Percentiles rank a stretch among this genome's conserved stretches.
These are phyloP conservation scores for Phocoena sinus DNA, from an alignment of 2,113 vertebrate genomes.

Conservation along the genomic window DNA sequence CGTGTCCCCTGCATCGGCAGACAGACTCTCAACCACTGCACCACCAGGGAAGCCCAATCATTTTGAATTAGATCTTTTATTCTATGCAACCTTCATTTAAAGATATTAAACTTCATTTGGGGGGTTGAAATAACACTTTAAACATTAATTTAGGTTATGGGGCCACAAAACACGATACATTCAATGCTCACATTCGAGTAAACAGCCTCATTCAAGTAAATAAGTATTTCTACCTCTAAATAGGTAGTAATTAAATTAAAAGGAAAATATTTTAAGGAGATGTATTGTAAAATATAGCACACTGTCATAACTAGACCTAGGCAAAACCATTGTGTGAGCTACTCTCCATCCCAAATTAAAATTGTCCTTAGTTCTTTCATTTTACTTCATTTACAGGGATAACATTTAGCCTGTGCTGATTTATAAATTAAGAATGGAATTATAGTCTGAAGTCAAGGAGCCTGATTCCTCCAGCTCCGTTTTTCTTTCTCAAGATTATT, in stretches of 20 bases:
- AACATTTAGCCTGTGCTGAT: not conserved
- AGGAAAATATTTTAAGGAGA: not conserved
- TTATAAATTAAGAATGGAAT: not conserved
- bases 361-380: not conserved
- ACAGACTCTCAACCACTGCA: too few relatives aligned
- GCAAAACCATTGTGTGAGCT: not conserved
- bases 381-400: not conserved
- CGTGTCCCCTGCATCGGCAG: too few relatives aligned
- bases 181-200: not conserved
- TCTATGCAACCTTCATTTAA: not conserved
- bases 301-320: not conserved
- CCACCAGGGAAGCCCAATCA: too few relatives aligned
- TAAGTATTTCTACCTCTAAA: conserved; percentile 6
- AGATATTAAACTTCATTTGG: not conserved
- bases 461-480: too few relatives aligned
- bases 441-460: too few relatives aligned
- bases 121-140: not conserved
- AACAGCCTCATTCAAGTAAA: not conserved
- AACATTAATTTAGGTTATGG: not conserved
- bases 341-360: not conserved
- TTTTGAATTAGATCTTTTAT: not conserved
- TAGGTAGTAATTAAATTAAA: not conserved
- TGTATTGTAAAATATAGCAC: not conserved
- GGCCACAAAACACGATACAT: not conserved
- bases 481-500: too few relatives aligned